Evolutionary conservation across 2,888 invertebrate species (phyloP), one percentile per base, ranked within the genome.

Genomic region (Perdita meconis): DNA sequence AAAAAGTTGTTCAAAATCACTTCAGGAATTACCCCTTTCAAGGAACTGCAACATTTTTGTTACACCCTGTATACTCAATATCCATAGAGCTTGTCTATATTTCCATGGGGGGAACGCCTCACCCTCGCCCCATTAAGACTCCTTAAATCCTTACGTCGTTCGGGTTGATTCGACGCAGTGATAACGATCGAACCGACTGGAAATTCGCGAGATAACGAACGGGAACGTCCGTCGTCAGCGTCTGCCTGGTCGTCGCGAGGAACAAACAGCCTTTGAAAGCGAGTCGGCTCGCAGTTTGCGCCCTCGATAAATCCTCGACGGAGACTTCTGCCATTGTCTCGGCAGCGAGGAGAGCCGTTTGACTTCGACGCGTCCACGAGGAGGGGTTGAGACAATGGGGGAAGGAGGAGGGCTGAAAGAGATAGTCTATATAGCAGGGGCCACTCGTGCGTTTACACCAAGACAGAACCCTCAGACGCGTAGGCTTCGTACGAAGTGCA

Each of bases 401-500:
- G 44, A 55, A 30, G 16, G 26, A 13, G 24, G 16, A 66, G 69
- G 66, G 56, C 53, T 64, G 76, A 74, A 68, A 74, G 68, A 65
- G 72, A 82, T 51, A 74, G 64, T 65, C 70, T 80, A n/a, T n/a
- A n/a, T n/a, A 56, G 76, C 59, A 42, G 40, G 24, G 59, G 61
- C 70, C 77, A 69, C 82, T 82, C 77, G 70, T 67, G 64, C 73
- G 82, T 72, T 82, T 76, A 47, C 40, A 53, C 64, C 47, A 67
- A 70, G 69, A 75, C 75, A 61, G 57, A 67, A 83, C 81, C 78
- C 79, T 84, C 81, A 83, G 84, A 65, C 67, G 56, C 44, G 64
- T 60, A 44, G 70, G 67, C 63, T 81, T 81, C 81, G 69, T 76
- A 76, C 81, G 78, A 76, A 87, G 87, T 83, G 84, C 86, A 88